phyloP scores from a whole-genome alignment of 2,888 invertebrate genomes.

The Philopedon plagiatum region DNA sequence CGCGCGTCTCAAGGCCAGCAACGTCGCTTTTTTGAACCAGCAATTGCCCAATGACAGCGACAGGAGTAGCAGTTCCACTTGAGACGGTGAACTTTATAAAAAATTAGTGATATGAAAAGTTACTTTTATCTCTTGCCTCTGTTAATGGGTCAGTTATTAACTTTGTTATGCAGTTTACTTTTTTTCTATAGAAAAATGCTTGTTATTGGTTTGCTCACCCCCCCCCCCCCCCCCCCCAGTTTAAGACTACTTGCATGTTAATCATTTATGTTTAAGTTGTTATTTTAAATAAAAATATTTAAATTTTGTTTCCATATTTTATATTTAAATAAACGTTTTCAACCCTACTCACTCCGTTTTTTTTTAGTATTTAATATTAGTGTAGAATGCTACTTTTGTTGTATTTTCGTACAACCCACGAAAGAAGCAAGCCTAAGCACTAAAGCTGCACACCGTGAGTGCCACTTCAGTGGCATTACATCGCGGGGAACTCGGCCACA shows the following conservation, averaged over 20 bases:
- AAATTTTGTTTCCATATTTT: background rate
- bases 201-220: no score
- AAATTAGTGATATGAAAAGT: background rate
- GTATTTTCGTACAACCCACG: no score
- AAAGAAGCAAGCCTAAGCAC: no score
- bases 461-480: no score
- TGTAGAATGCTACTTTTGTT: no score
- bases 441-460: no score
- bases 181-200: no score
- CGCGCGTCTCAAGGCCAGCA: conserved; percentile 74
- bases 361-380: no score
- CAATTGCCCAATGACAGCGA: conserved; percentile 60
- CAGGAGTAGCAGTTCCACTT: conserved; percentile 51
- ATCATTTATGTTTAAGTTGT: background rate
- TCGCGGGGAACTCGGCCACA: no score
- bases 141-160: background rate
- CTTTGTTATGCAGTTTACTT: background rate
- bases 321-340: conserved; percentile 5
- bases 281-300: background rate
- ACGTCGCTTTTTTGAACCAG: conserved; percentile 76
- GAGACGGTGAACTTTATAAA: background rate
- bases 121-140: background rate
- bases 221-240: no score
- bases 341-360: background rate
- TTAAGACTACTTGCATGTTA: no score